Evolutionary conservation across 2,797 vertebrate genomes (phyloP).

Genomic region (Loriculus beryllinus): DNA sequence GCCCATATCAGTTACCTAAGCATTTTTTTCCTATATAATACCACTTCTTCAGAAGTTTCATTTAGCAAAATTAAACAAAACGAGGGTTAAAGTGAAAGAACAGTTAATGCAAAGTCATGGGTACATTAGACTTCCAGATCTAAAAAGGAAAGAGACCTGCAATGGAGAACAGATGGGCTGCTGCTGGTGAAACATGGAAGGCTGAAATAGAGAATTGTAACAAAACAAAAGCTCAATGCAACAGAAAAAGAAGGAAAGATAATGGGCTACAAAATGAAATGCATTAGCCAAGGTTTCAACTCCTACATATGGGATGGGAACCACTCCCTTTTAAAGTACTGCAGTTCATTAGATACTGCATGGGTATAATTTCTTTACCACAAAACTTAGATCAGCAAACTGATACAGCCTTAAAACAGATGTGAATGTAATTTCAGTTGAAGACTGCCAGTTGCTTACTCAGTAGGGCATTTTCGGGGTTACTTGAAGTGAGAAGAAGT

Average conservation of each 20-base stretch:
- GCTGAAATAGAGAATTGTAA: not conserved
- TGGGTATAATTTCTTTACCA: slow-evolving; percentile 1
- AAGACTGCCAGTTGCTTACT: not conserved
- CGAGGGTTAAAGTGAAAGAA: not conserved
- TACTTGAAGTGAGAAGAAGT: not conserved
- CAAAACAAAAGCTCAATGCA: not conserved
- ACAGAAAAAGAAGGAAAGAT: not conserved
- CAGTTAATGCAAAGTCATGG: not conserved
- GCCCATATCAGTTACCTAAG: not conserved
- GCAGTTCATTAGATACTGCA: slow-evolving; percentile 15
- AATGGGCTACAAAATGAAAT: not conserved
- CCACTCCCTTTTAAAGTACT: not conserved
- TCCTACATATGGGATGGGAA: not conserved
- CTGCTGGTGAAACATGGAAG: not conserved
- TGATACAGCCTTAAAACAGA: slow-evolving; percentile 34
- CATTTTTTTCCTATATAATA: not conserved
- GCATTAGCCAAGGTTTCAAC: not conserved
- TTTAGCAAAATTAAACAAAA: not conserved
- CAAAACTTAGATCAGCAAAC: slow-evolving; percentile 28
- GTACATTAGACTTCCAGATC: not conserved
- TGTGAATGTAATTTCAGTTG: not conserved
- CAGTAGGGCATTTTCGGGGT: not conserved
- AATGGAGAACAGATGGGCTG: not conserved
- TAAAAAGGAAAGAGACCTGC: not conserved
- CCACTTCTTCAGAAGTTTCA: not conserved